phyloP scores from a whole-genome alignment of 2,113 vertebrate genomes.

The Toxotes jaculatrix region DNA sequence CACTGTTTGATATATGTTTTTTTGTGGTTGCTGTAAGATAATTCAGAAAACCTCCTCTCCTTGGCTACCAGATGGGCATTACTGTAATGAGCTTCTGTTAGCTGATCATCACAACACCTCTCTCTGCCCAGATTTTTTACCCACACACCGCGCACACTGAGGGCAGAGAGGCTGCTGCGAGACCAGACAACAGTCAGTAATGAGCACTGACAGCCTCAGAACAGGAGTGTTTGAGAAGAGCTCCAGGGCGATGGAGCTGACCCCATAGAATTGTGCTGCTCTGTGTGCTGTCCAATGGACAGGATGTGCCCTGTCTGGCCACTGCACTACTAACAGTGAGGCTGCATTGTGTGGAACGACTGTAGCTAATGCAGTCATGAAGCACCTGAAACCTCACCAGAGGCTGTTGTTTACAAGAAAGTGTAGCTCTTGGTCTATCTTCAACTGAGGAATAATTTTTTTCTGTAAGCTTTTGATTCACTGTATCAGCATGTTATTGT shows the following conservation, averaged over 20 bases:
- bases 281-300: constrained; percentile 54
- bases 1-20: constrained; percentile 52
- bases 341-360: constrained; percentile 65
- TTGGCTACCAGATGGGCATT: constrained; percentile 62
- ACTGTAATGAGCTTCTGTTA: constrained; percentile 68
- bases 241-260: constrained; percentile 67
- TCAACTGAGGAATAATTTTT: constrained; percentile 4
- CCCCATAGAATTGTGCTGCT: constrained; percentile 63
- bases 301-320: constrained; percentile 37
- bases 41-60: constrained; percentile 50
- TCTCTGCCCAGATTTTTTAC: constrained; percentile 24
- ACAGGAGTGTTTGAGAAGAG: constrained; percentile 68
- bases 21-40: constrained; percentile 31
- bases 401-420: constrained; percentile 11
- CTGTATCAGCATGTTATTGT: constrained; percentile 57
- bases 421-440: constrained; percentile 24
- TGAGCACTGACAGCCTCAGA: constrained; percentile 53
- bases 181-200: constrained; percentile 78
- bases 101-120: constrained; percentile 53
- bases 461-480: constrained; percentile 1
- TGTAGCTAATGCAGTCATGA: constrained; percentile 43
- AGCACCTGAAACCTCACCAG: constrained; percentile 29
- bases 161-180: constrained; percentile 47
- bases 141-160: neutral
- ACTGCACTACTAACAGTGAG: constrained; percentile 75